Evolutionary conservation across 1,140 invertebrate genomes (phyloP), one percentile per base, ranked within the genome.

Genomic region (Pseudomyrmex flavicornis): DNA sequence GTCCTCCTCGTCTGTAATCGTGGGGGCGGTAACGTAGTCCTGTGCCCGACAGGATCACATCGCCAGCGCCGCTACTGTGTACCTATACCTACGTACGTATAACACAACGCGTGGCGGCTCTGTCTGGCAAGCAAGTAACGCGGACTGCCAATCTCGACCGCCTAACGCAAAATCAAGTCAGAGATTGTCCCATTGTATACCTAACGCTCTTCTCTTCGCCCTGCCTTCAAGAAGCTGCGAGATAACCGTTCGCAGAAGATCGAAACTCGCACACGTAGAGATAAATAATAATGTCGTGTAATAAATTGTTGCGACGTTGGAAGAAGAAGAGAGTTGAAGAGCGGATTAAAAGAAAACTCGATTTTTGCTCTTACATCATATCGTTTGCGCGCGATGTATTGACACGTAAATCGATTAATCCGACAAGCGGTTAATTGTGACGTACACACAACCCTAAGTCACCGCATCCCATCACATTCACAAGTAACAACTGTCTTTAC

Each of bases 31-130:
- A 90, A 94, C 94, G 93, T 74, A 87, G 88, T 93, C 91, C 94
- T 94, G 94, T 94, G 92, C 93, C 90, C 92, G 93, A 93, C 94
- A 94, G 94, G 92, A 94, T 94, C 94, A 92, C 92, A 92, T 93
- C 92, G 92, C 91, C 90, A 91, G 35, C 90, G 90, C 91, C 91
- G 90, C 91, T 90, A 92, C 90, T 91, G 89, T 91, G 89, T 91
- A 83, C 61, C 87, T 85, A 87, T 85, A 87, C 73, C 79, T 85
- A 88, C 75, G 79, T 88, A 90, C 88, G 65, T 84, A 92, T 88
- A 88, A 87, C 86, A 84, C 65, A 58, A 79, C 83, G 83, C 83
- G 72, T 73, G 80, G 76, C 85, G 85, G 73, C 75, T 82, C 83
- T 70, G 85, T 50, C 72, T 84, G 76, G 84, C 86, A 85, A 84